Base-by-base conservation (phyloP, 2,113 vertebrate genomes). In the Montifringilla adamsi region DNA sequence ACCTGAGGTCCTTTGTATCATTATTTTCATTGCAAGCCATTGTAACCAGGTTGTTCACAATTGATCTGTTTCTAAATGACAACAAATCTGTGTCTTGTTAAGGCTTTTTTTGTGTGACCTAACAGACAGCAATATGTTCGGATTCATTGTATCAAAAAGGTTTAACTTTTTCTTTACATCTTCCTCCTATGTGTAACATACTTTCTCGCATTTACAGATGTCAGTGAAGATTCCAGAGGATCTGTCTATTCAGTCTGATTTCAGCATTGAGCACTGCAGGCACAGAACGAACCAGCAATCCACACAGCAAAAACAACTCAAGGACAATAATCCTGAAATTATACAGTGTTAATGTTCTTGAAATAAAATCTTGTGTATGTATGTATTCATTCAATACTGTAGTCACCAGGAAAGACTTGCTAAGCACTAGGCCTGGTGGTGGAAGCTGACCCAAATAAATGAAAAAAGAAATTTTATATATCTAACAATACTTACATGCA, bases 1-100 rank as follows among this genome's bases (percentile, higher is more conserved):
- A 97, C 96, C 97, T 96, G 95, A 52, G 76, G 90, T 56, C 96
- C 96, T 52, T 82, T 94, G 10, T 83, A 84, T 80, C 95, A 96
- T 39, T 22, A 20, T 9, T 95, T 93, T 43, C 94, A 95, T 94
- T 41, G 35, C 26, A 77, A 87, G 46, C 95, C 89, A 23, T 78
- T 39, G 14, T 77, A 69, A 35, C 92, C 95, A 26, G 28, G 21
- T 13, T 33, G 24, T 43, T 97, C 94, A 56, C 7, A 10, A 43
- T 1, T 31, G 9, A 95, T 96, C 96, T 97, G 28, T 43, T 55
- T 52, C 33, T 43, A 84, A 96, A 83, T 84, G 20, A 87, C 16
- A 96, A 75, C 6, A 77, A 55, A 78, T 56, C 31, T 49, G 82
- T 26, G 55, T 21, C 15, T 43, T 22, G 66, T 77, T 88, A 69